Base-by-base conservation (phyloP, 2,797 vertebrate species). In the Simalia tracyae region DNA sequence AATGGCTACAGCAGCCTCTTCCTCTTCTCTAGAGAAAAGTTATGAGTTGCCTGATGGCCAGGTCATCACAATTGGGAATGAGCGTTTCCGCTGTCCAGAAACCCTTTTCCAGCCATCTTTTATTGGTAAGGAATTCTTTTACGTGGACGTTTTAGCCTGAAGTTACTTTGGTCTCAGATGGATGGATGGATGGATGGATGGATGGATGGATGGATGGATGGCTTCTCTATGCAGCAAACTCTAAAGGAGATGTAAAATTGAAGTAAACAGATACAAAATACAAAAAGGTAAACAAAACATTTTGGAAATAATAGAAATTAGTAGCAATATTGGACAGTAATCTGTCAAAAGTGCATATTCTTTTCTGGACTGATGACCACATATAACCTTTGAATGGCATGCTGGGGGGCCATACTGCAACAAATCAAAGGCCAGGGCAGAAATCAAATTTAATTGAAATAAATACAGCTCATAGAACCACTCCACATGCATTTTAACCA, bases 21-120 rank as follows among this genome's bases (percentile, higher is more conserved):
- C 99, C 92, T 99, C 99, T 91, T 99, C 99, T 92, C 97, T 99
- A 98, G 99, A 99, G 97, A 99, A 99, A 97, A 99, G 99, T 98
- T 99, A 99, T 93, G 99, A 99, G 97, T 97, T 99, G 95, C 99
- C 99, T 92, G 99, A 99, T 92, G 99, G 99, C 93, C 99, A 99
- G 97, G 99, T 99, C 96, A 99, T 99, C 98, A 99, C 99, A 95
- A 99, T 99, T 54, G 99, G 99, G 96, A 99, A 99, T 0, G 99
- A 99, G 97, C 99, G 99, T 97, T 99, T 99, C 98, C 99, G 99
- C 97, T 99, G 99, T 96, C 99, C 99, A 5, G 99, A 99, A 98
- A 99, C 99, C 28, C 99, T 99, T 95, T 99, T 99, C 98, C 99
- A 99, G 97, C 99, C 99, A 92, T 99, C 99, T 94, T 99, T 99